These are phyloP conservation scores for Antedon mediterranea DNA, from an alignment of 53 echinoderm and acorn worm genomes.

Conservation along the genomic window DNA sequence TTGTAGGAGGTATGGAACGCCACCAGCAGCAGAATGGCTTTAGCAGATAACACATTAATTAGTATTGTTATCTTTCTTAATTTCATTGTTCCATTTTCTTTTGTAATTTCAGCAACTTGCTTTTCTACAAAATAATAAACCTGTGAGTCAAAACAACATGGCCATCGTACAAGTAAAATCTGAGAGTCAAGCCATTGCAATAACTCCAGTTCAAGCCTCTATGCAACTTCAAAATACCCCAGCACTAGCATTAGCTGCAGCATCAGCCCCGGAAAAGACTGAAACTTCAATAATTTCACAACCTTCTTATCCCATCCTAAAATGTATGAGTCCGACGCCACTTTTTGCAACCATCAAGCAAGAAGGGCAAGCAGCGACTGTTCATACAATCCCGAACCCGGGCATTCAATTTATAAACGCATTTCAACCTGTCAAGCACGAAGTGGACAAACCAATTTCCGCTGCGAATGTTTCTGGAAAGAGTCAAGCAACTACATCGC, in stretches of 20 bases:
- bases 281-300: neutral
- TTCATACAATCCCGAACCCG: neutral
- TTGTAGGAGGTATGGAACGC: too few relatives aligned
- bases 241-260: neutral
- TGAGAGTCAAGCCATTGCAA: neutral
- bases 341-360: neutral
- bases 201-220: neutral
- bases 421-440: slow-evolving; percentile 7
- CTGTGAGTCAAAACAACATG: neutral
- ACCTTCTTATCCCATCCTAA: neutral
- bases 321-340: neutral
- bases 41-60: too few relatives aligned
- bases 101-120: neutral
- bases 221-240: neutral
- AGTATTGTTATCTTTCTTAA: too few relatives aligned
- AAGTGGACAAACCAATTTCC: slow-evolving; percentile 23
- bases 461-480: slow-evolving; percentile 4
- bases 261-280: neutral
- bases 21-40: too few relatives aligned
- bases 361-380: neutral
- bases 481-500: slow-evolving; percentile 2
- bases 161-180: neutral
- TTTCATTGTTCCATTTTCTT: neutral
- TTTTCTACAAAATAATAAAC: neutral
- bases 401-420: neutral